Conservation (phyloP, 2,113 vertebrate species). For the Centrocercus urophasianus region DNA sequence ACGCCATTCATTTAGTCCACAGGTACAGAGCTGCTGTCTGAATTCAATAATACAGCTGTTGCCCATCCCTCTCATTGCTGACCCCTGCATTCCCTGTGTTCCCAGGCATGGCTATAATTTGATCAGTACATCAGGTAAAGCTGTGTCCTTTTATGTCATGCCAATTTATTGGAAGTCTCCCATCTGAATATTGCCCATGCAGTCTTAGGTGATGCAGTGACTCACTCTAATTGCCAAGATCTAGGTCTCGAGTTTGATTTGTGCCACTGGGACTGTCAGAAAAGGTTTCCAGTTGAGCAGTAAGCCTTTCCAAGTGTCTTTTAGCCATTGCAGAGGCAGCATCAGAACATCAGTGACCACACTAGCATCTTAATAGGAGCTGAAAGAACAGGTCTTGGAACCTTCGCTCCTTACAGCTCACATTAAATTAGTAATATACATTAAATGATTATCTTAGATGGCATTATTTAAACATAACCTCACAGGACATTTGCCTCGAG, state of each 20-base stretch:
- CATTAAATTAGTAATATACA: slow-evolving; percentile 28
- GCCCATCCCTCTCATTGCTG: neutral
- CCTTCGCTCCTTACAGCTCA: slow-evolving; percentile 5
- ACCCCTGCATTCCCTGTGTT: neutral
- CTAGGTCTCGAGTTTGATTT: neutral
- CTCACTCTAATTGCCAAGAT: neutral
- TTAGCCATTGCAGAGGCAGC: neutral
- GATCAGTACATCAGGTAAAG: neutral
- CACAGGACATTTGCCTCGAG: slow-evolving; percentile 33
- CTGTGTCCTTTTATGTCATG: neutral
- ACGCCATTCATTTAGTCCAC: neutral
- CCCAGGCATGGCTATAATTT: neutral
- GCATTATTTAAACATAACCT: slow-evolving; percentile 48
- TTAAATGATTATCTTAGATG: slow-evolving; percentile 24
- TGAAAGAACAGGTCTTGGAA: slow-evolving; percentile 37
- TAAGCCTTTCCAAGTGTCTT: neutral
- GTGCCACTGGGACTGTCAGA: neutral
- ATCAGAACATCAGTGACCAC: neutral
- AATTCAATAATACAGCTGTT: neutral
- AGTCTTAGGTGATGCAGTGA: neutral
- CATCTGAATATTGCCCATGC: neutral
- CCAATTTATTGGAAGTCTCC: neutral
- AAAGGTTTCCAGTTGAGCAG: neutral
- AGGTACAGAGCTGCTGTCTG: neutral
- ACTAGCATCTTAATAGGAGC: neutral